phyloP scores from a whole-genome alignment of 2,797 vertebrate species.

The Betta splendens region DNA sequence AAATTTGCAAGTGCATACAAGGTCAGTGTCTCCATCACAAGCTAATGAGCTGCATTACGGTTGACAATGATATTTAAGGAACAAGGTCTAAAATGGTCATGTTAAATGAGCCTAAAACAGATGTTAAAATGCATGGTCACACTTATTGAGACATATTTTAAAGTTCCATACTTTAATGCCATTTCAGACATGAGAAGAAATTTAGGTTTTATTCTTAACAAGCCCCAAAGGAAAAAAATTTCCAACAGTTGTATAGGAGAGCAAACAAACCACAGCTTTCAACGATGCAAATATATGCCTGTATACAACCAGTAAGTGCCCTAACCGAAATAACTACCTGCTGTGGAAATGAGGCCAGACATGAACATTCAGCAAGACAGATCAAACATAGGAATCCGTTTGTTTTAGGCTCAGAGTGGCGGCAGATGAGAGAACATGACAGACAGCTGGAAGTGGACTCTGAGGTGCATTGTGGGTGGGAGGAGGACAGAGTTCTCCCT shows the following conservation, averaged over 20 bases:
- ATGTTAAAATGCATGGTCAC: conserved; percentile 18
- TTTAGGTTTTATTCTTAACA: conserved; percentile 21
- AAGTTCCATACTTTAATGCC: background rate
- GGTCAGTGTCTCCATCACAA: conserved; percentile 13
- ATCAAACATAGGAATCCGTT: conserved; percentile 8
- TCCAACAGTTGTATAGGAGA: background rate
- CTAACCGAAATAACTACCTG: background rate
- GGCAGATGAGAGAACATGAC: conserved; percentile 3
- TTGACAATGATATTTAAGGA: conserved; percentile 6
- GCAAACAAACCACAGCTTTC: background rate
- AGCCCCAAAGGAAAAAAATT: background rate
- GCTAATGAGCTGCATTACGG: conserved; percentile 12
- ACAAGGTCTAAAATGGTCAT: conserved; percentile 2
- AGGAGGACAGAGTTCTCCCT: conserved; percentile 18
- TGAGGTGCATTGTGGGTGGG: background rate
- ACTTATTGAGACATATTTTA: background rate
- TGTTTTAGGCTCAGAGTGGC: conserved; percentile 31
- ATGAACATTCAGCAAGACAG: background rate
- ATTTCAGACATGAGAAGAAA: conserved; percentile 8
- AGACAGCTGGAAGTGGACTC: conserved; percentile 13
- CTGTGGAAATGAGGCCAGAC: background rate
- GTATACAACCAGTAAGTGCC: background rate
- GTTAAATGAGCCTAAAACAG: conserved; percentile 30
- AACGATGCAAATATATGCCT: background rate
- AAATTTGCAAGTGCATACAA: conserved; percentile 31